phyloP scores from a whole-genome alignment of 2,888 invertebrate species.

The Sarcophaga rosellei region DNA sequence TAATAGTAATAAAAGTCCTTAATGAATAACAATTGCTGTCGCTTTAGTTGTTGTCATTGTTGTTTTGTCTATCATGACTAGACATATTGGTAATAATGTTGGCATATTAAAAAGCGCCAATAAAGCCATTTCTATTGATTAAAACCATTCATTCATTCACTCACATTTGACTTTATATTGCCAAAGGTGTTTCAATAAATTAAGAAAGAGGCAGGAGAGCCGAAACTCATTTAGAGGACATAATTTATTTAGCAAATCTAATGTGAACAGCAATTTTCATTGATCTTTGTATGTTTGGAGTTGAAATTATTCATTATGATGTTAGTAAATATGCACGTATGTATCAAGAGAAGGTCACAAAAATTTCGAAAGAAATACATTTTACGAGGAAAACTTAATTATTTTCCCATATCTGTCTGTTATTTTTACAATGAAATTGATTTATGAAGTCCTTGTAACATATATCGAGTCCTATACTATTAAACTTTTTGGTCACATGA shows the following conservation, averaged over 20 bases:
- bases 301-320: no score
- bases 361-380: no score
- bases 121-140: constrained; percentile 63
- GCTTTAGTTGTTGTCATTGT: neutral
- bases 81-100: constrained; percentile 55
- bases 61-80: constrained; percentile 56
- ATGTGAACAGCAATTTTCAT: neutral
- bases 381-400: no score
- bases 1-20: constrained; percentile 53
- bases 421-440: no score
- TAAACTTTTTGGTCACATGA: no score
- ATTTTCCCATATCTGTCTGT: no score
- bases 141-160: neutral
- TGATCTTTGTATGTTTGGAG: no score
- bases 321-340: no score
- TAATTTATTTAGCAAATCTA: neutral
- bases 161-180: neutral
- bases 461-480: no score
- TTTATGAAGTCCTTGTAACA: no score
- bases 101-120: constrained; percentile 59
- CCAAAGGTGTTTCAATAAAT: constrained; percentile 46
- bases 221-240: neutral
- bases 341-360: no score
- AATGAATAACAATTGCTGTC: constrained; percentile 65
- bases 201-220: neutral